Conservation (phyloP, 2,888 invertebrate species). For the Apodemia duryi region DNA sequence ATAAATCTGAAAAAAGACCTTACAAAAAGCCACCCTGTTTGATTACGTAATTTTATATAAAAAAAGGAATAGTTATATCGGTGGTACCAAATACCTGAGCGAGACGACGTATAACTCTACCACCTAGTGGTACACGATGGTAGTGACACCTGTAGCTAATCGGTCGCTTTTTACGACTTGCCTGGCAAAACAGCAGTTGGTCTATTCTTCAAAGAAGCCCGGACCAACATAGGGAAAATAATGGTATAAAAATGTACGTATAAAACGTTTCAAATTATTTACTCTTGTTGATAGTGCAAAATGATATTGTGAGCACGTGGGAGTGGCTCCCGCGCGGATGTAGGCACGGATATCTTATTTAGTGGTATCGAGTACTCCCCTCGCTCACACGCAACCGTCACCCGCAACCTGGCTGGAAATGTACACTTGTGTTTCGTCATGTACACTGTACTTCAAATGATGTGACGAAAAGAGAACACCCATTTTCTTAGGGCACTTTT, state of each 20-base stretch:
- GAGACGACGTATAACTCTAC: too few relatives aligned
- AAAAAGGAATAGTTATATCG: too few relatives aligned
- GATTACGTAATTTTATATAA: too few relatives aligned
- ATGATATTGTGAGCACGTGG: slow-evolving; percentile 40
- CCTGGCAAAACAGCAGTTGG: too few relatives aligned
- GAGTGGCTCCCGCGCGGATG: slow-evolving; percentile 64
- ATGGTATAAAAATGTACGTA: background rate
- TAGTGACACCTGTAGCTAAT: too few relatives aligned
- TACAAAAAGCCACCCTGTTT: too few relatives aligned
- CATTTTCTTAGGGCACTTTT: background rate
- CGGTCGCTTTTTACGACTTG: too few relatives aligned
- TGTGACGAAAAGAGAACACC: background rate
- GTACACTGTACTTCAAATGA: background rate
- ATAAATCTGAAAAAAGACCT: too few relatives aligned
- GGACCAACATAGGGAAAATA: too few relatives aligned
- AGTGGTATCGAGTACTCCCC: slow-evolving; percentile 63
- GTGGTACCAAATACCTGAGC: too few relatives aligned
- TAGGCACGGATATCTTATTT: slow-evolving; percentile 74
- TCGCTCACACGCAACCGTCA: slow-evolving; percentile 59
- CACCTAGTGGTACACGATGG: too few relatives aligned
- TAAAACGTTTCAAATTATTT: background rate
- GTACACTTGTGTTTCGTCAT: slow-evolving; percentile 30
- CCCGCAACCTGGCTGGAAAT: slow-evolving; percentile 33
- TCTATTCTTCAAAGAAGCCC: too few relatives aligned
- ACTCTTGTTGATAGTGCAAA: slow-evolving; percentile 10